Evolutionary conservation across 2,888 invertebrate genomes (phyloP), one percentile per base, ranked within the genome.

Genomic region (Calliphora vomitoria): DNA sequence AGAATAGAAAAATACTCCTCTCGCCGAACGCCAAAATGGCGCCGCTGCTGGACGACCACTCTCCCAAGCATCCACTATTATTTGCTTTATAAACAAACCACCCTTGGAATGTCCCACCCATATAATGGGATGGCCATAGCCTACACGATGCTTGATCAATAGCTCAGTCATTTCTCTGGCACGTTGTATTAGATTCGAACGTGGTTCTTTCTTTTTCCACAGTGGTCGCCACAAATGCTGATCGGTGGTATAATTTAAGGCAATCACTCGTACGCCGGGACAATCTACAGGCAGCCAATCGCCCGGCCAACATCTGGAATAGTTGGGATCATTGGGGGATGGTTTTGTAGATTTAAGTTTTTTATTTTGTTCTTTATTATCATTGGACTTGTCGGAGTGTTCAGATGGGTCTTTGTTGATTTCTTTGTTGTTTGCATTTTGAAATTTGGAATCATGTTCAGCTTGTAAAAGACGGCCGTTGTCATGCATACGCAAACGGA

Each of bases 61-160:
- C 89, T 95, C 95, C 93, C 94, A 95, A 68, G 95, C 95, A 93
- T 96, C 95, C 44, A 96, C 95, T 64, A 97, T 95, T 78, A 98
- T 96, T 93, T 97, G 96, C 92, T 98, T 98, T 31, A 98, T 96
- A 90, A 97, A 96, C 0, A 98, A 94, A 0, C 98, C 98, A 5
- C 98, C 98, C 94, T 98, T 98, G 0, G 98, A 98, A 89, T 95
- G 95, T 1, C 93, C 94, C 4, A 98, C 97, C 97, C 98, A 98
- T 18, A 98, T 95, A 79, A 98, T 96, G 0, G 98, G 98, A 75
- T 95, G 94, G 0, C 96, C 96, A 75, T 97, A 95, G 0, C 97
- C 97, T 18, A 97, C 95, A 6, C 95, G 95, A 79, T 95, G 92
- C 4, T 95, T 94, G 44, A 97, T 94, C 89, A 97, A 93, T 78